phyloP scores from a whole-genome alignment of 2,888 invertebrate species.

The Synanthedon vespiformis region DNA sequence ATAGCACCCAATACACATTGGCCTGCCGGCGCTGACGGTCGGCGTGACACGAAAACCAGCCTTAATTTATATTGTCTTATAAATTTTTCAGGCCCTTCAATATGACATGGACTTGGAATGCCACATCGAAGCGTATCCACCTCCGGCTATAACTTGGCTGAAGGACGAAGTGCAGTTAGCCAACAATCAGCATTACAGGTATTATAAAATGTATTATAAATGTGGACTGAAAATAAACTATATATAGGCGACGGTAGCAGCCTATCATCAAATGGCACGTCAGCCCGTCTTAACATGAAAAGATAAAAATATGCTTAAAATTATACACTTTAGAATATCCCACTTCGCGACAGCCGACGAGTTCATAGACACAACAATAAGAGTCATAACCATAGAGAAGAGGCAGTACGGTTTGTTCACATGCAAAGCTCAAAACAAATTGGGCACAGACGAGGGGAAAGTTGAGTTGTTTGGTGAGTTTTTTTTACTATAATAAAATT shows the following conservation, averaged over 20 bases:
- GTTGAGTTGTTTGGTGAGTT: constrained; percentile 87
- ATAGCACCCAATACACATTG: too few species aligned
- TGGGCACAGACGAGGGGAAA: constrained; percentile 82
- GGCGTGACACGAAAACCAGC: background rate
- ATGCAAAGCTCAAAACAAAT: constrained; percentile 90
- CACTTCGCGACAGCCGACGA: constrained; percentile 94
- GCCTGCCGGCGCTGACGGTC: too few species aligned
- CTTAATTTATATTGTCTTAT: background rate
- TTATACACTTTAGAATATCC: constrained; percentile 72
- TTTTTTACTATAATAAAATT: too few species aligned
- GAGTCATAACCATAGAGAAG: constrained; percentile 92
- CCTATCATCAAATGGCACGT: too few species aligned
- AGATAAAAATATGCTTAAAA: constrained; percentile 3
- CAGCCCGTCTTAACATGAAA: too few species aligned
- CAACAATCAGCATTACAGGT: constrained; percentile 90
- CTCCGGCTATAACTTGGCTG: constrained; percentile 91
- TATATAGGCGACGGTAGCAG: too few species aligned
- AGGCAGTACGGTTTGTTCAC: constrained; percentile 87
- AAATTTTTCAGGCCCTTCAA: constrained; percentile 78
- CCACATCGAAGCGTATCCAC: constrained; percentile 94
- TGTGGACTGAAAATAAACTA: too few species aligned
- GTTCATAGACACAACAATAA: constrained; percentile 89
- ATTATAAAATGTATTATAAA: too few species aligned
- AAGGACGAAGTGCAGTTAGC: constrained; percentile 85
- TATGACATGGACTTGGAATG: constrained; percentile 96